A percentile compares a stretch with the other conserved stretches of the same genome.
phyloP scores from a whole-genome alignment of 1,140 invertebrate species.

The Venturia canescens region DNA sequence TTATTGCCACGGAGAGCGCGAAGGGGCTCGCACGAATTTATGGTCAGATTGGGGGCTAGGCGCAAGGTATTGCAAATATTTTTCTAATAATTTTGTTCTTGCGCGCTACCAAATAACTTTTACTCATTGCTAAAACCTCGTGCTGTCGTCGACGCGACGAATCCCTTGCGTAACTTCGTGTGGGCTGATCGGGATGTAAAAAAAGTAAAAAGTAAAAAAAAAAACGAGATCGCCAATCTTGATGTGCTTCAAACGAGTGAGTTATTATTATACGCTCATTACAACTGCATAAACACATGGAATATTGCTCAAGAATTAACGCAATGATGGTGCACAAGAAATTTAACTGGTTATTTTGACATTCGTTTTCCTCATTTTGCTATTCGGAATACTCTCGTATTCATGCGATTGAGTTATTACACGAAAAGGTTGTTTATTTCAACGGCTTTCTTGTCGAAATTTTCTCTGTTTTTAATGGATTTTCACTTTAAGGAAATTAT shows the following conservation, averaged over 20 bases:
- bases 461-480: too few species aligned
- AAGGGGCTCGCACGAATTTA: too few species aligned
- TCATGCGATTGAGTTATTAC: too few species aligned
- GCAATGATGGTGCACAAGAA: not conserved
- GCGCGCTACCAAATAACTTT: not conserved
- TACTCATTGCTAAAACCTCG: constrained; percentile 7
- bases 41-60: not conserved
- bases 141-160: not conserved
- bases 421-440: too few species aligned
- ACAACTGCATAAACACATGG: not conserved
- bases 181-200: not conserved
- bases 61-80: not conserved
- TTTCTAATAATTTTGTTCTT: not conserved
- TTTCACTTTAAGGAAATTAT: too few species aligned
- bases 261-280: not conserved
- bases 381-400: too few species aligned
- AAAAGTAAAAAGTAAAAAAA: not conserved
- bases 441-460: too few species aligned
- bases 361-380: too few species aligned
- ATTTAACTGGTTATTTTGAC: not conserved
- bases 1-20: too few species aligned
- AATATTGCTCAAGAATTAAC: not conserved
- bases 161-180: not conserved
- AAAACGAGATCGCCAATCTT: not conserved
- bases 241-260: not conserved